Evolutionary conservation across 2,888 invertebrate species (phyloP).

Genomic region (Diarsia mendica): DNA sequence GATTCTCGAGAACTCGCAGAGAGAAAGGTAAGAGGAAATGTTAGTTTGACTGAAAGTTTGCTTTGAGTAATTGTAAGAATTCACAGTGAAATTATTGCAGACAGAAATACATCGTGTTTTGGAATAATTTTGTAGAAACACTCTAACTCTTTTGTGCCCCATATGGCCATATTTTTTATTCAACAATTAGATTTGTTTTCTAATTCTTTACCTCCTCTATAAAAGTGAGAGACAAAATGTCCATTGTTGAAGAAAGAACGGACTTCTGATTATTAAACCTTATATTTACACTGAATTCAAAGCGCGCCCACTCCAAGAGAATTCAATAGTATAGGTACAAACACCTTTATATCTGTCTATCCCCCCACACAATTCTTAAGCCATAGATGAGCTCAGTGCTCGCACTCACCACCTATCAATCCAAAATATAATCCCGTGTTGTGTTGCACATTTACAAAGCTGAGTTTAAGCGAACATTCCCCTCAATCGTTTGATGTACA

Average conservation of each 20-base stretch:
- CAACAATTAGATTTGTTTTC: background rate
- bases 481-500: constrained; percentile 57
- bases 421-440: constrained; percentile 48
- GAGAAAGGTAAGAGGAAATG: background rate
- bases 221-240: background rate
- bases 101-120: background rate
- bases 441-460: constrained; percentile 56
- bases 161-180: background rate
- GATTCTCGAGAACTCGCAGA: constrained; percentile 12
- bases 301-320: background rate
- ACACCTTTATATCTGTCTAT: background rate
- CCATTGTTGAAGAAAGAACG: too few relatives aligned
- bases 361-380: background rate
- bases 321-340: background rate
- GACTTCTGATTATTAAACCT: too few relatives aligned
- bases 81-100: background rate
- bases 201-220: background rate
- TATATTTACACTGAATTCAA: background rate
- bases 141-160: background rate
- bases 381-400: background rate
- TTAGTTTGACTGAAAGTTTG: background rate
- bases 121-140: background rate
- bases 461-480: constrained; percentile 59
- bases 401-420: constrained; percentile 39
- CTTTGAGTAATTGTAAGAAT: background rate